These are phyloP conservation scores for Tenthredo notha DNA, from an alignment of 2,888 invertebrate genomes.

Conservation along the genomic window DNA sequence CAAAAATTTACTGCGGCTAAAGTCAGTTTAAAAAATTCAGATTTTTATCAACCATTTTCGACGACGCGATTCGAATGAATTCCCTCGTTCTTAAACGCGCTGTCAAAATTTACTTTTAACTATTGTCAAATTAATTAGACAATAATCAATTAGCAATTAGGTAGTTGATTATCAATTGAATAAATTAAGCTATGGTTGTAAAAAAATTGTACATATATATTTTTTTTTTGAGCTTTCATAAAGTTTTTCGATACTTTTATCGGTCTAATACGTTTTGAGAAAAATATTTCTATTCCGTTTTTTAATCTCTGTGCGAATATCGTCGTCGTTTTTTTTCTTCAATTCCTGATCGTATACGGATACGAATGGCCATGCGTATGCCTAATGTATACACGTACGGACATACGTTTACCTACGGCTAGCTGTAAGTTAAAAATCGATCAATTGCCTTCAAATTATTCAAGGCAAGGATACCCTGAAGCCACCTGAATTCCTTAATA, in stretches of 20 bases:
- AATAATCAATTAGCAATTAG: neutral
- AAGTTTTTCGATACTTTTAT: neutral
- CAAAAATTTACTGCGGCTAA: neutral
- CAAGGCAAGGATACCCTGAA: constrained; percentile 1
- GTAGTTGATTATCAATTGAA: neutral
- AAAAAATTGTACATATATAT: neutral
- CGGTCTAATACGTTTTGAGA: neutral
- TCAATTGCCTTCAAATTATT: neutral
- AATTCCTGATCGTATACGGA: neutral
- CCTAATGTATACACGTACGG: neutral
- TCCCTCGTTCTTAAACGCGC: neutral
- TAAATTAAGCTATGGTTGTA: neutral
- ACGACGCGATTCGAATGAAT: neutral
- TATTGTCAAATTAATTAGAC: neutral
- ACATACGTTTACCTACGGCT: neutral
- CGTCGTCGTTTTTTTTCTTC: neutral
- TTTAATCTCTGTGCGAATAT: neutral
- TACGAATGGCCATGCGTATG: neutral
- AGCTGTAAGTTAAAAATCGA: neutral
- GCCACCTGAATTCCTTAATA: constrained; percentile 25
- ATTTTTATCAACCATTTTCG: neutral
- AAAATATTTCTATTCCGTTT: neutral
- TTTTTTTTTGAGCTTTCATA: neutral
- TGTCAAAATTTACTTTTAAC: neutral
- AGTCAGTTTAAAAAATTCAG: neutral